Base-by-base conservation (phyloP, 2,113 vertebrate genomes). In the Aspidoscelis tigris region DNA sequence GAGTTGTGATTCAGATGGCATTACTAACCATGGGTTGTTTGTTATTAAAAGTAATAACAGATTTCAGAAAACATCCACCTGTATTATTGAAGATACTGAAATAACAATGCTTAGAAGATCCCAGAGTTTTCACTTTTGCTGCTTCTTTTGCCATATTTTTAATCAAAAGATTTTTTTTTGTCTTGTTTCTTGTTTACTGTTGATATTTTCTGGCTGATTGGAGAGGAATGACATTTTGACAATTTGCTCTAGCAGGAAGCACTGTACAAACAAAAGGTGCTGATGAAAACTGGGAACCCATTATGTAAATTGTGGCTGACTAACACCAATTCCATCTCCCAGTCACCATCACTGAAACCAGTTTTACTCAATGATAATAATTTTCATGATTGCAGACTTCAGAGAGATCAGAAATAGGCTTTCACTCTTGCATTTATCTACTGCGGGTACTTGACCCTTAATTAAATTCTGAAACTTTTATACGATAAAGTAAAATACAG, bases 331-430 rank as follows among this genome's bases (percentile, higher is more conserved):
- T 97, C 97, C 95, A 95, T 97, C 96, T 97, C 94, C 92, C 95
- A 96, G 95, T 94, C 95, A 94, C 95, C 94, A 96, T 97, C 96
- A 94, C 90, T 92, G 92, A 94, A 96, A 97, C 96, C 95, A 95
- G 96, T 96, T 94, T 95, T 96, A 94, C 92, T 95, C 94, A 97
- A 98, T 97, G 95, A 97, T 95, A 96, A 97, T 98, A 97, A 98
- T 98, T 98, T 97, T 96, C 96, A 96, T 98, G 97, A 98, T 98
- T 98, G 97, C 96, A 94, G 96, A 97, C 96, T 97, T 96, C 95
- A 95, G 93, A 96, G 94, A 95, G 96, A 96, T 97, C 96, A 96
- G 96, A 96, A 97, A 96, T 95, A 95, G 93, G 91, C 88, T 94
- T 95, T 97, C 92, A 95, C 95, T 97, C 95, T 95, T 95, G 93